Base-by-base conservation (phyloP, 2,888 invertebrate genomes). In the Drosophila limbata region DNA sequence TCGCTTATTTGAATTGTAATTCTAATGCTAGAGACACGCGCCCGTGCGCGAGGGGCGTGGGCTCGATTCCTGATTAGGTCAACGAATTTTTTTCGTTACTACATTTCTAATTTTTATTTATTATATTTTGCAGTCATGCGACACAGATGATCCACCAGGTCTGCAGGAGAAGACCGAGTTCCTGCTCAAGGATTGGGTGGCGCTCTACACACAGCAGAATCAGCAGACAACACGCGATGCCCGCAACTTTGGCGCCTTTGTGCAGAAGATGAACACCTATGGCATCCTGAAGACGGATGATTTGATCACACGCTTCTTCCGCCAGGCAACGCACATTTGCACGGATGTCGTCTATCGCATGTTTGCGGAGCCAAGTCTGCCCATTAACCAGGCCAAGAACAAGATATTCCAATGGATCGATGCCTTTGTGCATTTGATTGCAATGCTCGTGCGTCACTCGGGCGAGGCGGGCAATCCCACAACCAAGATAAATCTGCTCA, bases 211-310 rank as follows among this genome's bases (percentile, higher is more conserved):
- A 17, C 92, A 92, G 60, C 96, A 96, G 4, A 94, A 95, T 15
- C 96, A 96, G 55, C 80, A 91, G 17, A 81, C 92, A 1, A 90
- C 91, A 1, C 95, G 97, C 44, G 97, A 97, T 90, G 95, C 97
- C 0, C 98, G 98, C 92, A 97, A 98, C 42, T 98, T 99, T 92
- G 96, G 97, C 73, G 93, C 97, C 79, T 99, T 99, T 93, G 98
- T 99, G 4, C 97, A 97, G 90, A 97, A 98, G 92, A 98, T 99
- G 98, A 98, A 98, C 92, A 95, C 97, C 88, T 97, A 97, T 84
- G 98, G 99, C 4, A 98, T 99, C 69, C 93, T 99, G 57, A 99
- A 99, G 92, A 98, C 98, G 0, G 99, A 99, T 91, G 99, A 99
- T 90, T 94, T 98, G 89, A 98, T 99, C 73, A 98, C 98, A 0